Evolutionary conservation across 2,797 vertebrate genomes (phyloP).

Genomic region (Pteropus rufus): DNA sequence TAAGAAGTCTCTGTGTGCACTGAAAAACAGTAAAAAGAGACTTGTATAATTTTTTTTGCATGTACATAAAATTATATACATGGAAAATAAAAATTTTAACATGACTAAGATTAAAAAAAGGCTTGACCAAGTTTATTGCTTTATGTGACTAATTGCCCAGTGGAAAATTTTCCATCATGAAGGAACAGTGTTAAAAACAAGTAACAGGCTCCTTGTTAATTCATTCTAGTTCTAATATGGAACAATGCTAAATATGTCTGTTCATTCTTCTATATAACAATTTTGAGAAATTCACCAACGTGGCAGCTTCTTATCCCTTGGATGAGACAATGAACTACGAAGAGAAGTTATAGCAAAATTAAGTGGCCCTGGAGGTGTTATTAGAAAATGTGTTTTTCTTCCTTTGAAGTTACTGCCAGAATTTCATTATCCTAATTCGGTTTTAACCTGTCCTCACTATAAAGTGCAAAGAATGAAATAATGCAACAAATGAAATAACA

Average conservation of each 20-base stretch:
- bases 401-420: background rate
- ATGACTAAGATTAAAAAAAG: background rate
- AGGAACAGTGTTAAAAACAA: background rate
- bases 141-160: background rate
- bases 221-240: background rate
- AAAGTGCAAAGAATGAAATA: background rate
- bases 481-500: background rate
- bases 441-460: background rate
- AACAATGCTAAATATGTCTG: background rate
- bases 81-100: background rate
- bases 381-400: background rate
- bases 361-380: background rate
- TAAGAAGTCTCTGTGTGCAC: background rate
- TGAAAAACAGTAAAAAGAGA: background rate
- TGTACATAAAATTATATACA: background rate
- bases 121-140: background rate
- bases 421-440: background rate
- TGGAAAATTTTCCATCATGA: background rate
- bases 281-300: background rate
- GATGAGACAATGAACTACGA: background rate
- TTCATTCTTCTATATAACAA: background rate
- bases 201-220: background rate
- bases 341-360: background rate
- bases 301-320: background rate
- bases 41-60: background rate